Evolutionary conservation across 1,140 invertebrate genomes (phyloP), one percentile per base, ranked within the genome.

Genomic region (Drosophila mojavensis): DNA sequence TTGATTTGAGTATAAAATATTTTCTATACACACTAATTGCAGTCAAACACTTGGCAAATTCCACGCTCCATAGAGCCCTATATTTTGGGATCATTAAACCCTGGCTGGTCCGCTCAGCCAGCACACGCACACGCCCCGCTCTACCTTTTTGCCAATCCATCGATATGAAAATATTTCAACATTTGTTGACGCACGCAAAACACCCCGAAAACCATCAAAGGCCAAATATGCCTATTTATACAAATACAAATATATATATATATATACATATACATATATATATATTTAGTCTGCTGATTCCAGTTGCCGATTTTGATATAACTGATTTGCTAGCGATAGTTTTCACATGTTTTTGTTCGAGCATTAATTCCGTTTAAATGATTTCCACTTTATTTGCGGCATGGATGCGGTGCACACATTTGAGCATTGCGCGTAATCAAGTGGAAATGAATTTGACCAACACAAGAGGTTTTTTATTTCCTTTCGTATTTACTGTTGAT

Each of bases 321-420:
- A 39, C 28, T n/a, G 43, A 60, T 56, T 75, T 75, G 67, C 17
- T 17, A 70, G 65, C 69, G 80, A 88, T 88, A 89, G 84, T 89
- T 89, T 89, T 84, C 85, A 71, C 74, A 89, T 88, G 83, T 91
- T 91, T 60, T 91, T 91, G 88, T 91, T 91, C 73, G 54, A 73
- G 78, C 72, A 91, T 91, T 91, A 91, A 81, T 91, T 91, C 88
- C 88, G 54, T 79, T 78, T 74, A 91, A 91, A 77, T 91, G 88
- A 74, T 74, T 91, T 81, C 72, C 67, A 78, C 79, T 74, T 75
- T 63, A 66, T 66, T 55, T 41, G 48, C 36, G 36, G 36, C 36
- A 30, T 30, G 28, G 15, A 53, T 33, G 47, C 48, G 39, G 48
- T 50, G 65, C 54, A 53, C 54, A 70, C 81, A 84, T 79, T 86